Evolutionary conservation across 2,797 vertebrate genomes (phyloP), one percentile per base, ranked within the genome.

Genomic region (Notamacropus eugenii): DNA sequence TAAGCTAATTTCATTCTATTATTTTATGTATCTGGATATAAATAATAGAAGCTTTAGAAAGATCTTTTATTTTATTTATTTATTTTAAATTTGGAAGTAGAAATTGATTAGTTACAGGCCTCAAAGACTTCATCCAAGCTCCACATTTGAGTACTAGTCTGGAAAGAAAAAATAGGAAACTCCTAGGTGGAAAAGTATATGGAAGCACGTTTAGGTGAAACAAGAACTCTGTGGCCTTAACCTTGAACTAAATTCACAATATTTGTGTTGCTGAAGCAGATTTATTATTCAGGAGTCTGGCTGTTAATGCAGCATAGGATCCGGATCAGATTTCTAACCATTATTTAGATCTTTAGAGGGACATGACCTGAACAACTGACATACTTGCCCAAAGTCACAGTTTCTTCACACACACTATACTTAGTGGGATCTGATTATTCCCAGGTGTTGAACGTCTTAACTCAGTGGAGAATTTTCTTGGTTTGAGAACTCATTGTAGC

Each of bases 111-210:
- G 92, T 28, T 95, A 27, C 54, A 82, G 22, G 93, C 90, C 40
- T 62, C 82, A 67, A 97, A 58, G 91, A 92, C 90, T 1, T 67
- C 62, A 92, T 94, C 55, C 93, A 96, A 95, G 93, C 54, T 93
- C 92, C 57, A 62, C 54, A 93, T 92, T 95, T 31, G 62, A 54
- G 62, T 74, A 55, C 67, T 95, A 93, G 40, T 95, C 40, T 14
- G 95, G 55, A 95, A 91, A 57, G 16, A 74, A 95, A 92, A 94
- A 31, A 90, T 55, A 8, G 91, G 67, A 95, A 93, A 58, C 95
- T 96, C 52, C 90, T 50, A 90, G 91, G 92, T 54, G 57, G 22
- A 92, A 93, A 27, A 56, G 52, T 94, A 27, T 50, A 10, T 40
- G 40, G 54, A 94, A 95, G 5, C 57, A 58, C 82, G 52, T 57